A percentile compares a stretch with the other conserved stretches of the same genome.
These are phyloP conservation scores for Doryteuthis pealeii DNA, from an alignment of 1,140 invertebrate genomes.

Conservation along the genomic window DNA sequence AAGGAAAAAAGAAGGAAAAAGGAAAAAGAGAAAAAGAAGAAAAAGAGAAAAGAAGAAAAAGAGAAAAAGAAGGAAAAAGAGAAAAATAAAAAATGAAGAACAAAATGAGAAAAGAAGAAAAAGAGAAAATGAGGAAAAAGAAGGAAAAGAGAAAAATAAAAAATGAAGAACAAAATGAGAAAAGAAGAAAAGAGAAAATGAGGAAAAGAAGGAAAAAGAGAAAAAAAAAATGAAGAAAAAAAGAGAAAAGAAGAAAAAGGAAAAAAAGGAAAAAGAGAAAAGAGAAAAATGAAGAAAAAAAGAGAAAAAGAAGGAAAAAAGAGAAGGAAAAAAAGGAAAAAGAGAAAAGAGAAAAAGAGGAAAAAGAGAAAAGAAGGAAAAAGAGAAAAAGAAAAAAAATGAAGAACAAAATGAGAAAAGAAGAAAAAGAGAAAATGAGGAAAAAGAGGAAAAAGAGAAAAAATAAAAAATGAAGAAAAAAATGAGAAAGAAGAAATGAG, in stretches of 20 bases:
- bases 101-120: too few relatives aligned
- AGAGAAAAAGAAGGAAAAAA: neutral
- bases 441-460: too few relatives aligned
- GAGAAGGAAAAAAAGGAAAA: neutral
- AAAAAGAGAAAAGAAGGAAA: neutral
- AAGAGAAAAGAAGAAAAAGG: too few relatives aligned
- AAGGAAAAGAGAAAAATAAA: neutral
- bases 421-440: too few relatives aligned
- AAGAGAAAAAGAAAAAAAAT: neutral
- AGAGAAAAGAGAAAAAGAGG: neutral
- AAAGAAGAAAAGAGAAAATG: too few relatives aligned
- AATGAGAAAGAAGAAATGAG: too few relatives aligned
- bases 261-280: neutral
- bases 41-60: neutral
- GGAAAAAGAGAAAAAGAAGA: neutral
- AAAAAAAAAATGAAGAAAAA: neutral
- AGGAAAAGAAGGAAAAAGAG: neutral
- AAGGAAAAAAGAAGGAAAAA: neutral
- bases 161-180: neutral
- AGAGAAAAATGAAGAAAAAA: neutral
- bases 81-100: neutral
- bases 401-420: too few relatives aligned
- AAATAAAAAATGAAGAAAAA: too few relatives aligned
- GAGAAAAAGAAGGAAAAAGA: neutral
- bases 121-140: neutral